These are phyloP conservation scores for Lacerta viridis DNA, from an alignment of 2,797 vertebrate genomes.

Conservation along the genomic window DNA sequence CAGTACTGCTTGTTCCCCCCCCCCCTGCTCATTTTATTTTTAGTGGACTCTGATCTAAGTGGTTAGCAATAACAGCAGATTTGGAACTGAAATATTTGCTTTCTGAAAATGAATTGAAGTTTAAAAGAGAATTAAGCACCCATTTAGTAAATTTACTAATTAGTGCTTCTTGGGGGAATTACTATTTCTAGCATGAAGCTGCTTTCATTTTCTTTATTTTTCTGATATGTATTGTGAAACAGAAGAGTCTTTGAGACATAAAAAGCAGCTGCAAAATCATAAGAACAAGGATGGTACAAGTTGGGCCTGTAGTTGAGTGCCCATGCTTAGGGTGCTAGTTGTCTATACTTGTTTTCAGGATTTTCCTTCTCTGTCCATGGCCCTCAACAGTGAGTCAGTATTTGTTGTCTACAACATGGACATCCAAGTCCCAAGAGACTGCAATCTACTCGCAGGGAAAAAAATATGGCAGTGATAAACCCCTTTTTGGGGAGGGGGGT, in stretches of 20 bases:
- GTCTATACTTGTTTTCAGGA: no score
- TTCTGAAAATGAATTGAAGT: constrained; percentile 41
- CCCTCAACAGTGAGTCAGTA: no score
- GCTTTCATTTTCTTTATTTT: constrained; percentile 40
- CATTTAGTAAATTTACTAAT: constrained; percentile 34
- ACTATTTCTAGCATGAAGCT: not conserved
- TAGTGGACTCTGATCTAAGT: constrained; percentile 31
- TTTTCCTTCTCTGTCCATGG: no score
- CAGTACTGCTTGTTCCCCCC: not conserved
- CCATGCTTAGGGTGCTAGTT: not conserved
- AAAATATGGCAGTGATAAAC: no score
- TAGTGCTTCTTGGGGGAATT: not conserved
- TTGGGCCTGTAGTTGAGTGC: not conserved
- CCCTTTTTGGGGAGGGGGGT: no score
- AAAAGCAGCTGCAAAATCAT: constrained; percentile 48
- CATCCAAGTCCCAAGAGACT: no score
- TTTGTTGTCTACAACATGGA: no score
- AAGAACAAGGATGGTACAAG: constrained; percentile 36
- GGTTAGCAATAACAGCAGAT: constrained; percentile 3
- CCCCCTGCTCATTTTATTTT: not conserved
- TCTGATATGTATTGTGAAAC: constrained; percentile 17
- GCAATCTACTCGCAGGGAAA: no score
- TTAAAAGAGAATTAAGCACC: constrained; percentile 37
- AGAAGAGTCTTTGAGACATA: constrained; percentile 29
- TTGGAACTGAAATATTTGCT: not conserved